These are phyloP conservation scores for Melanotaenia parkinsoni DNA, from an alignment of 2,797 vertebrate species.

Conservation along the genomic window DNA sequence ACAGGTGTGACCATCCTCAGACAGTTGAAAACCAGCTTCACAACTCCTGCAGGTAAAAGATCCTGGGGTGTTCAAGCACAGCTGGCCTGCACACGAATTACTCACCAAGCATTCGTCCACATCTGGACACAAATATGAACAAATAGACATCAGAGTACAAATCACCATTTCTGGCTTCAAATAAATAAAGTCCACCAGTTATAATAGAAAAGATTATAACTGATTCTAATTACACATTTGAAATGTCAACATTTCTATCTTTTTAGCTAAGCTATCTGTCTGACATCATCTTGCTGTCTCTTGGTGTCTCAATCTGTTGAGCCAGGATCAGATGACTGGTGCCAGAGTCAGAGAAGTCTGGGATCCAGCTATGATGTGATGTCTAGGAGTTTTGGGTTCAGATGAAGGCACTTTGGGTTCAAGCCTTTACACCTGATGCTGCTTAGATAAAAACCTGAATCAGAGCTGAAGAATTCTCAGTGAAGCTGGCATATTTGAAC, in stretches of 20 bases:
- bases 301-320: slow-evolving; percentile 63
- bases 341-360: slow-evolving; percentile 62
- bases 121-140: slow-evolving; percentile 74
- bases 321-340: slow-evolving; percentile 54
- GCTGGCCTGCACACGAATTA: slow-evolving; percentile 71
- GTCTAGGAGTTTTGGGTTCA: slow-evolving; percentile 66
- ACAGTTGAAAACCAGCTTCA: slow-evolving; percentile 60
- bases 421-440: slow-evolving; percentile 79
- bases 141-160: slow-evolving; percentile 54
- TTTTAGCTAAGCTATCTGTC: slow-evolving; percentile 53
- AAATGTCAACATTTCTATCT: slow-evolving; percentile 63
- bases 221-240: slow-evolving; percentile 32
- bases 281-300: slow-evolving; percentile 75
- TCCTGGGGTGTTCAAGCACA: slow-evolving; percentile 75
- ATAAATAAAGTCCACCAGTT: slow-evolving; percentile 61
- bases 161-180: slow-evolving; percentile 67
- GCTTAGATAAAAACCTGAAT: slow-evolving; percentile 76
- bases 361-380: slow-evolving; percentile 80
- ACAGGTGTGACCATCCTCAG: slow-evolving; percentile 59
- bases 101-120: slow-evolving; percentile 77
- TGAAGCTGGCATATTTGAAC: slow-evolving; percentile 30
- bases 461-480: slow-evolving; percentile 68
- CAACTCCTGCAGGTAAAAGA: slow-evolving; percentile 77
- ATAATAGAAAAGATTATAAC: slow-evolving; percentile 57
- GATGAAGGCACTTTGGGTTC: slow-evolving; percentile 54